Conservation (phyloP, 2,113 vertebrate species). For the Apaloderma vittatum region DNA sequence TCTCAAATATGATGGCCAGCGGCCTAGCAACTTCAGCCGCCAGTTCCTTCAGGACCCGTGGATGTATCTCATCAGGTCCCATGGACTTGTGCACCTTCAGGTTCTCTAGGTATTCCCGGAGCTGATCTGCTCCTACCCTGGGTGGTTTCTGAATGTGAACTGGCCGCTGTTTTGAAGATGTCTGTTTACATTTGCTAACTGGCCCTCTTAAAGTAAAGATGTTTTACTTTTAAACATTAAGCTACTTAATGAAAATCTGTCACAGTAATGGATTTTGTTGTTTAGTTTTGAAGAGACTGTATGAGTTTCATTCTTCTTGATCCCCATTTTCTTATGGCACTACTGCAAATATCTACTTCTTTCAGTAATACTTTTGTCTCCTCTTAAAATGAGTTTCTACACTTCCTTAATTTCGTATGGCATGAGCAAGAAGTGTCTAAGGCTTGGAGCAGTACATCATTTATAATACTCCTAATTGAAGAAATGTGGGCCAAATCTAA, state of each 20-base stretch:
- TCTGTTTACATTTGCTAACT: neutral
- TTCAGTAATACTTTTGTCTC: slow-evolving; percentile 18
- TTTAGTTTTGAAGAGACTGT: neutral
- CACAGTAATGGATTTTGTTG: neutral
- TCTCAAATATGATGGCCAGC: too few relatives aligned
- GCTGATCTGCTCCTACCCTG: too few relatives aligned
- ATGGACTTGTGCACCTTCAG: too few relatives aligned
- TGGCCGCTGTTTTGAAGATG: neutral
- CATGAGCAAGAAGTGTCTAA: slow-evolving; percentile 4
- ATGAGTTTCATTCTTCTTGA: neutral
- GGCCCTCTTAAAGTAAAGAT: neutral
- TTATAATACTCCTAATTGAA: slow-evolving; percentile 53
- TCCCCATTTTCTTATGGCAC: neutral
- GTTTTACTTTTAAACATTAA: neutral
- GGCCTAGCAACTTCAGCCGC: too few relatives aligned
- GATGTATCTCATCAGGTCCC: too few relatives aligned
- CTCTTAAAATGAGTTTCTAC: slow-evolving; percentile 36
- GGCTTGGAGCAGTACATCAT: slow-evolving; percentile 45
- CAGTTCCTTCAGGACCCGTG: too few relatives aligned
- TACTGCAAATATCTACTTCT: neutral
- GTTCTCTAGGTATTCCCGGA: too few relatives aligned
- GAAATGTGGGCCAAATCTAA: slow-evolving; percentile 24
- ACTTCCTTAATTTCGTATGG: slow-evolving; percentile 34
- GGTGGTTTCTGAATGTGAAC: neutral
- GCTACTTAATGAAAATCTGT: neutral